Conservation (phyloP, 2,113 vertebrate genomes). For the Sardina pilchardus region DNA sequence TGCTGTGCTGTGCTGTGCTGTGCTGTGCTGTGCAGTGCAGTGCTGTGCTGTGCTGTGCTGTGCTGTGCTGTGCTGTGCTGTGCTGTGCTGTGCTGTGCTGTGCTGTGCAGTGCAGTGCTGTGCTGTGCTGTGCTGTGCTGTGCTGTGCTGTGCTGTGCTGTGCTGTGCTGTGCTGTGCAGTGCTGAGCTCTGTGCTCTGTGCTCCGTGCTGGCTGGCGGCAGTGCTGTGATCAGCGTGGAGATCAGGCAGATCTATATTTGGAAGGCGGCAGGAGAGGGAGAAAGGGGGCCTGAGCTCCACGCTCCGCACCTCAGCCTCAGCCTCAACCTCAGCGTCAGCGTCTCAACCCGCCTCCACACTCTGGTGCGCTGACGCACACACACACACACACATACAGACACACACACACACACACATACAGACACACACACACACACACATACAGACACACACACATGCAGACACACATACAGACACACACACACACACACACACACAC, state of each 20-base stretch:
- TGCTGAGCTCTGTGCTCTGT: not conserved
- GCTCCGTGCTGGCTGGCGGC: no score
- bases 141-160: no score
- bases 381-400: not conserved
- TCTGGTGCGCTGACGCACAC: not conserved
- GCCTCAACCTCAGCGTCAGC: not conserved
- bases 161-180: not conserved
- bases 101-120: not conserved
- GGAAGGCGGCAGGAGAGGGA: conserved; percentile 33
- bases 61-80: no score
- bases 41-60: conserved; percentile 8
- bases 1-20: no score
- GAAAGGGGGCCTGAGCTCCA: conserved; percentile 21
- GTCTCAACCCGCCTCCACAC: not conserved
- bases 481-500: not conserved
- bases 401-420: not conserved
- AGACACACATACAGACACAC: not conserved
- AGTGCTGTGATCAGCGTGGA: conserved; percentile 13
- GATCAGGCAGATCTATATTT: conserved; percentile 47
- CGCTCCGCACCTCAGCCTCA: not conserved
- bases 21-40: not conserved
- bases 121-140: no score
- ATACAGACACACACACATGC: no score
- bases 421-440: not conserved
- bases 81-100: no score